These are phyloP conservation scores for Corythoichthys intestinalis DNA, from an alignment of 2,113 vertebrate genomes.

Conservation along the genomic window DNA sequence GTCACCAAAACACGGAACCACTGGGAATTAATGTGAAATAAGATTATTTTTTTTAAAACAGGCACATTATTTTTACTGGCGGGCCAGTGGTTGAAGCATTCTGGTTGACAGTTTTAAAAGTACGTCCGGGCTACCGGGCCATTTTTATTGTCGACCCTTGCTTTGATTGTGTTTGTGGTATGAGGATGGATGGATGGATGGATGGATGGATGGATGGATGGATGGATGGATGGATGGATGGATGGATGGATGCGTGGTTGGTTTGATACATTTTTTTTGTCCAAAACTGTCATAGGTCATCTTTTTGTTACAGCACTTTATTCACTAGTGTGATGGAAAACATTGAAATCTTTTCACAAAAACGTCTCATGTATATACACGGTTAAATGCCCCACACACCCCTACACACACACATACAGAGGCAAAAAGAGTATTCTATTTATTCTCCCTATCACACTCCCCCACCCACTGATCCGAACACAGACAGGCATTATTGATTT, in stretches of 20 bases:
- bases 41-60: too few relatives aligned
- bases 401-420: slow-evolving; percentile 10
- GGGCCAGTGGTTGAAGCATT: too few relatives aligned
- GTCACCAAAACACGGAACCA: too few relatives aligned
- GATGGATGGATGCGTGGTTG: too few relatives aligned
- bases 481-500: slow-evolving; percentile 78
- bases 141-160: too few relatives aligned
- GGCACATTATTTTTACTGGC: too few relatives aligned
- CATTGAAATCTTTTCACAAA: slow-evolving; percentile 6
- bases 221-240: too few relatives aligned
- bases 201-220: neutral
- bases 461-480: slow-evolving; percentile 58
- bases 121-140: too few relatives aligned
- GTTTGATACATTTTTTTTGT: neutral
- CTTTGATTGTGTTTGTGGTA: too few relatives aligned
- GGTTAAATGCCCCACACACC: neutral
- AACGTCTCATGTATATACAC: slow-evolving; percentile 13
- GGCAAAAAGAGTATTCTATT: slow-evolving; percentile 20
- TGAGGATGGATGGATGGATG: neutral
- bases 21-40: too few relatives aligned
- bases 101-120: too few relatives aligned
- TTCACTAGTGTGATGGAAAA: neutral
- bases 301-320: neutral
- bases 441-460: slow-evolving; percentile 62
- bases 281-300: neutral